Evolutionary conservation across 2,888 invertebrate genomes (phyloP), one percentile per base, ranked within the genome.

Genomic region (Stenurella melanura): DNA sequence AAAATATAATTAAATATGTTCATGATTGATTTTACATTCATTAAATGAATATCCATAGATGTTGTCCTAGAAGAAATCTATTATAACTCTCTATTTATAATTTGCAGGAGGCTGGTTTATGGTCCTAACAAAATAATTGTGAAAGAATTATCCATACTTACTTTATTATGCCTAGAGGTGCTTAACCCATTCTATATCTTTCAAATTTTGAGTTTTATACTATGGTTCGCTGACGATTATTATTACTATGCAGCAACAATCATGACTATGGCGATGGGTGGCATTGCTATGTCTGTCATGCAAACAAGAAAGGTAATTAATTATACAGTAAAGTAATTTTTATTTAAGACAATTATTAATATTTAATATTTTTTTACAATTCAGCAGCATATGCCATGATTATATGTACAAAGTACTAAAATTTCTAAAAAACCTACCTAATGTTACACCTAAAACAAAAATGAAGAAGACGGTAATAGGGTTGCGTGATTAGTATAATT

Each of bases 121-220:
- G 97, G 97, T 0, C 89, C 92, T 26, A 97, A 97, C 89, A 94
- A 95, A 88, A 97, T 97, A 83, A 92, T 93, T 69, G 95, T 97
- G 54, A 95, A 95, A 5, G 93, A 96, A 67, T 93, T 94, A 85
- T 92, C 94, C 67, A 91, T 96, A 61, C 86, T 93, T 76, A 93
- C 93, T 0, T 90, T 97, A 15, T 90, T 97, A 0, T 92, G 95
- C 56, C 90, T 96, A 80, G 97, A 97, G 89, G 94, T 96, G 50
- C 93, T 98, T 83, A 97, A 97, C 89, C 98, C 98, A 4, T 98
- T 98, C 91, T 98, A 98, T 90, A 94, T 98, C 86, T 98, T 98
- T 91, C 98, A 98, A 93, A 89, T 97, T 81, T 96, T 97, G 90
- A 97, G 97, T 64, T 96, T 96, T 79, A 92, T 93, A 11, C 92